Base-by-base conservation (phyloP, 2,113 vertebrate species). In the Leptocoma aspasia region DNA sequence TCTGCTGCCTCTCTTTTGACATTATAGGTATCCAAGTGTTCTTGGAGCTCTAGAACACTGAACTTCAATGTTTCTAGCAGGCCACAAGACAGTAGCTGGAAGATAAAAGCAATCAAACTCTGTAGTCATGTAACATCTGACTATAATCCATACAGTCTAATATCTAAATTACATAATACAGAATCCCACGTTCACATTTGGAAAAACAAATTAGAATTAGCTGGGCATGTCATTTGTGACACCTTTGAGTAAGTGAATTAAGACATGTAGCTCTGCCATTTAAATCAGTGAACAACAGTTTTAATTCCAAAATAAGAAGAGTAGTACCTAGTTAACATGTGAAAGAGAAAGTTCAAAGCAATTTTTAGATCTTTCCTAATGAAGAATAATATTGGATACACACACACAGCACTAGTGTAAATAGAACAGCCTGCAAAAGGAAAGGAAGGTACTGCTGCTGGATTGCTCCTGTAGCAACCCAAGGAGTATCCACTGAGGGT, bases 11-110 rank as follows among this genome's bases (percentile, higher is more conserved):
- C 99, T 94, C 98, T 98, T 96, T 99, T 99, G 94, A 97, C 97
- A 69, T 98, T 99, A 95, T 99, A 99, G 3, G 99, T 99, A 96
- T 99, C 99, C 97, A 99, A 97, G 89, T 99, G 99, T 96, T 99
- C 99, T 95, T 99, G 99, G 77, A 99, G 97, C 97, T 99, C 99
- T 95, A 99, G 96, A 82, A 99, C 99, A 87, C 99, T 99, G 94
- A 99, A 99, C 95, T 99, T 99, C 95, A 99, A 97, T 20, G 98
- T 99, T 98, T 99, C 99, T 92, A 99, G 97, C 86, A 99, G 98
- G 64, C 98, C 99, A 98, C 98, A 99, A 41, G 99, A 99, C 95
- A 99, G 98, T 65, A 99, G 97, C 99, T 99, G 97, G 80, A 96
- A 96, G 37, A 94, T 21, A 96, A 90, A 90, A 79, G 37, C 60